A percentile compares a stretch with the other conserved stretches of the same genome.
phyloP scores from a whole-genome alignment of 2,888 invertebrate genomes.

The Lysandra bellargus region DNA sequence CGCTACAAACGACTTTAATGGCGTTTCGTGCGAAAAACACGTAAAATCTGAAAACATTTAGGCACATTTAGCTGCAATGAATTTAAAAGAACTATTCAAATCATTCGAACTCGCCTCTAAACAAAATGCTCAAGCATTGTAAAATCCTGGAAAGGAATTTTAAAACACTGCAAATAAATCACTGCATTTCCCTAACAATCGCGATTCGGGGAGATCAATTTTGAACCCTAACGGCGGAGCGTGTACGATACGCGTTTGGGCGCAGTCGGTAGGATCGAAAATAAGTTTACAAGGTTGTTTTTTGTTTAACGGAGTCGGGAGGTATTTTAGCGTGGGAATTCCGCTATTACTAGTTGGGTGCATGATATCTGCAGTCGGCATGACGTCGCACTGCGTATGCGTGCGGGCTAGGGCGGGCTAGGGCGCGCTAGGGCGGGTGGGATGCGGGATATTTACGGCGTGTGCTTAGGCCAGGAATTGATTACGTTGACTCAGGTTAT shows the following conservation, averaged over 20 bases:
- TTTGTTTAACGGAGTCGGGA: constrained; percentile 35
- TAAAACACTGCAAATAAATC: constrained; percentile 41
- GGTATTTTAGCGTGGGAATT: constrained; percentile 36
- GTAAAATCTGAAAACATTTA: neutral
- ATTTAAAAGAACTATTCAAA: constrained; percentile 33
- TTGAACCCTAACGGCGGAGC: constrained; percentile 27
- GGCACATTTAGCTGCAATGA: constrained; percentile 6
- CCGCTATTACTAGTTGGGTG: constrained; percentile 31
- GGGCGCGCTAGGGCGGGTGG: neutral
- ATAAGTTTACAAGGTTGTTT: constrained; percentile 34
- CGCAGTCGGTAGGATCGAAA: constrained; percentile 28
- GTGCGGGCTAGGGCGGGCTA: constrained; percentile 34
- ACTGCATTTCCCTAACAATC: constrained; percentile 38
- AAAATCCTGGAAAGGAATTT: constrained; percentile 38
- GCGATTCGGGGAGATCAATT: neutral
- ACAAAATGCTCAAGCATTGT: constrained; percentile 26
- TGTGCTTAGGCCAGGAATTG: constrained; percentile 38
- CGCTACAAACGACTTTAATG: neutral
- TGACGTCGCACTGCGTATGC: constrained; percentile 56
- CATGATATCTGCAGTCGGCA: constrained; percentile 41
- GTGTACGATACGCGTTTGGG: constrained; percentile 23
- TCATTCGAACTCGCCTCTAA: constrained; percentile 30
- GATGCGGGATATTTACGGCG: constrained; percentile 40
- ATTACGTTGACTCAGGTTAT: constrained; percentile 38
- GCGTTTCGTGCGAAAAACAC: neutral